These are phyloP conservation scores for Lepidothrix coronata DNA, from an alignment of 2,113 vertebrate genomes.

Conservation along the genomic window DNA sequence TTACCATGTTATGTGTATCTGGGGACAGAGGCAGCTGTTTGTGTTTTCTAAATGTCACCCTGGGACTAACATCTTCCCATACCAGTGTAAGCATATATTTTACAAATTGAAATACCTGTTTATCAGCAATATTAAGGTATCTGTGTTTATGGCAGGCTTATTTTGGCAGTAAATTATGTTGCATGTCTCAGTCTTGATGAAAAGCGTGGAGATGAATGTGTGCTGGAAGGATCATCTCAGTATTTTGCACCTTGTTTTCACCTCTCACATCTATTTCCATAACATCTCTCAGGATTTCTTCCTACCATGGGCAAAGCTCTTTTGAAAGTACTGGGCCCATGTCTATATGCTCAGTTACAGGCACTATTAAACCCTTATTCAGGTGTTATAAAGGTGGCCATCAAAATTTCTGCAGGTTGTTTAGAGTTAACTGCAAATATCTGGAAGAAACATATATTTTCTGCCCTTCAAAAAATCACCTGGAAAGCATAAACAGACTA, in stretches of 20 bases:
- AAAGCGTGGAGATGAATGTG: background rate
- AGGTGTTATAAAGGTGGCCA: background rate
- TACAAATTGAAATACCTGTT: constrained; percentile 22
- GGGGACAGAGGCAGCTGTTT: constrained; percentile 52
- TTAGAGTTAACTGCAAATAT: background rate
- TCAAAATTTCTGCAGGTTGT: background rate
- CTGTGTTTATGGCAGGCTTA: background rate
- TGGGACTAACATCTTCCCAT: constrained; percentile 38
- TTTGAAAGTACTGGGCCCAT: background rate
- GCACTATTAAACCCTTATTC: background rate
- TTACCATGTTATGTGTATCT: constrained; percentile 15
- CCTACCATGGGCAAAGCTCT: background rate
- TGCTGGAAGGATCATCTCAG: background rate
- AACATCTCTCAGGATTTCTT: background rate
- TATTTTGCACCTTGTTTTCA: background rate
- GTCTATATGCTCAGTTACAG: background rate
- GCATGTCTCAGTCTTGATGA: background rate
- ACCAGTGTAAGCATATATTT: constrained; percentile 11
- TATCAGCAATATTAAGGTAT: background rate
- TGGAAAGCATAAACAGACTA: constrained; percentile 23
- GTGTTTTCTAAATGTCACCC: background rate
- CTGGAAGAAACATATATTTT: background rate
- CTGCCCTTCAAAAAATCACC: background rate
- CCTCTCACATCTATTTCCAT: background rate
- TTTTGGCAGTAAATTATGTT: background rate